Evolutionary conservation across 2,113 vertebrate genomes (phyloP).

Genomic region (Halichoerus grypus): DNA sequence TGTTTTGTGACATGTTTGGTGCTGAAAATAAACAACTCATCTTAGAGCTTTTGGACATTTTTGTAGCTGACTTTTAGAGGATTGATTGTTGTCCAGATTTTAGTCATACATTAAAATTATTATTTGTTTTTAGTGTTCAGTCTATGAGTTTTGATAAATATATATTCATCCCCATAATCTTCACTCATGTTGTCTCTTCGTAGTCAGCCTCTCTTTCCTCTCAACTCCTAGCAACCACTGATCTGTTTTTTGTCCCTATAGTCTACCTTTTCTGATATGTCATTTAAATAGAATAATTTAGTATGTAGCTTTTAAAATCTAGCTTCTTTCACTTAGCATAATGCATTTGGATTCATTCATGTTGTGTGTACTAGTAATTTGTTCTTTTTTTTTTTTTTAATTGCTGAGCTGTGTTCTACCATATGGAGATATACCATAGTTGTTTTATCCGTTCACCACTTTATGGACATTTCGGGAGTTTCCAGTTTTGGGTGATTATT

Average conservation of each 20-base stretch:
- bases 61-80: conserved; percentile 41
- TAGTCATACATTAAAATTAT: background rate
- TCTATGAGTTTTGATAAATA: conserved; percentile 30
- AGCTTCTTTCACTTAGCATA: background rate
- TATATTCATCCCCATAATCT: background rate
- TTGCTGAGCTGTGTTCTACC: background rate
- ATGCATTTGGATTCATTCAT: background rate
- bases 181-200: conserved; percentile 18
- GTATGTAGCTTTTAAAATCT: conserved; percentile 10
- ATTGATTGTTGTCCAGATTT: conserved; percentile 33
- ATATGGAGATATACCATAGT: background rate
- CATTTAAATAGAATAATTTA: conserved; percentile 22
- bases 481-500: conserved; percentile 15
- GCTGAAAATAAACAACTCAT: conserved; percentile 14
- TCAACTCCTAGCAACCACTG: background rate
- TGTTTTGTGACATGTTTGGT: background rate
- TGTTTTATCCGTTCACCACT: background rate
- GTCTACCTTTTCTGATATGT: background rate
- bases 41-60: conserved; percentile 35
- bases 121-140: conserved; percentile 28
- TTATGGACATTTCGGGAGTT: background rate
- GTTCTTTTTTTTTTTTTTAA: background rate
- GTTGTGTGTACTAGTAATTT: background rate
- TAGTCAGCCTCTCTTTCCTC: background rate
- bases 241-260: background rate